Base-by-base conservation (phyloP, 2,888 invertebrate species). In the Limnephilus auricula region DNA sequence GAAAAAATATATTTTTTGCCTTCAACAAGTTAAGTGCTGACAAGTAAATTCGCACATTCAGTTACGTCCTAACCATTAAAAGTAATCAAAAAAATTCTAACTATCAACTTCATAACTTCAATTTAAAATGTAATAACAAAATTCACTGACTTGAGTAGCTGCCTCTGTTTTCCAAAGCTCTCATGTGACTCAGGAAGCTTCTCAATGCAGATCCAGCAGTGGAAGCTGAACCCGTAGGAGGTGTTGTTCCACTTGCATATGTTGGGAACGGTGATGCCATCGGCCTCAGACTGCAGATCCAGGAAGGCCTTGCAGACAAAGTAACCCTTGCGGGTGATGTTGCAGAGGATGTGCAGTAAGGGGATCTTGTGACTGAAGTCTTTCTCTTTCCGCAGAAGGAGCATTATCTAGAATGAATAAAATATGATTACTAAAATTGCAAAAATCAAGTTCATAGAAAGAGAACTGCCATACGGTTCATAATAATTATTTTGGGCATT, bases 211-310 rank as follows among this genome's bases (percentile, higher is more conserved):
- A 97, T 93, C 94, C 97, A 96, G 50, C 96, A 95, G 93, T 96
- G 96, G 93, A 97, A 96, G 45, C 96, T 95, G 93, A 97, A 96
- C n/a, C 96, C 96, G 93, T 95, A 95, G 2, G 95, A 94, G 25
- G 96, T 95, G 91, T 96, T 96, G 10, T 96, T 95, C 96, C 96
- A 97, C 94, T 96, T 96, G 89, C 95, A 95, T 78, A 96, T 95
- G 83, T 96, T 95, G 2, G 96, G 96, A 82, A 96, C 95, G n/a
- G 94, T 94, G 88, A 97, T 96, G 37, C 96, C 96, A 93, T 96
- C 96, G 93, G 94, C 94, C 78, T 94, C 94, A 92, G 94, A 94
- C 93, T 95, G 95, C 25, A 96, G 94, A 93, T 95, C 95, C 92
- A 96, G 96, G 94, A 96, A 96, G 93, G 96, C 95, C 0, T 95